A percentile compares a stretch with the other conserved stretches of the same genome.
Conservation (phyloP, 30 jellyfish, hydroid and myxozoan species). For the Morbakka virulenta region DNA sequence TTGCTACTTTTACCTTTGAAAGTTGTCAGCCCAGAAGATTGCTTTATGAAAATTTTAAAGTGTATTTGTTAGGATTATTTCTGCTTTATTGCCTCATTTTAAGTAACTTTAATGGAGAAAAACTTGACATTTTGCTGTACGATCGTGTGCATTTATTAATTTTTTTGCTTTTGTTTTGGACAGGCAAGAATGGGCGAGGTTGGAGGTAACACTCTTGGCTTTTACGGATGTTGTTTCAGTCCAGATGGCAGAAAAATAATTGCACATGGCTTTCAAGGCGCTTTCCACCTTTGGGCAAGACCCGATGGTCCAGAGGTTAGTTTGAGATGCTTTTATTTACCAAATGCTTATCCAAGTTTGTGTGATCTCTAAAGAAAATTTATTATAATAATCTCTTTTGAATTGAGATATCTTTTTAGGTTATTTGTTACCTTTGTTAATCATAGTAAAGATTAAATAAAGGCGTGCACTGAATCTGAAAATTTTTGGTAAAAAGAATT, state of each 20-base stretch:
- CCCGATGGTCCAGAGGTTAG: constrained; percentile 29
- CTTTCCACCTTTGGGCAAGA: constrained; percentile 72
- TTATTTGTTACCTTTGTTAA: too few relatives aligned
- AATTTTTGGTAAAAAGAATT: too few relatives aligned
- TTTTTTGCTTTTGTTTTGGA: neutral
- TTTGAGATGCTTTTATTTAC: too few relatives aligned
- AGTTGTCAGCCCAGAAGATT: too few relatives aligned
- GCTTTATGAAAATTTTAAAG: too few relatives aligned
- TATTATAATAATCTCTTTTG: neutral
- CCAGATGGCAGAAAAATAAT: constrained; percentile 65
- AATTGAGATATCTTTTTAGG: too few relatives aligned
- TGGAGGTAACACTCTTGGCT: constrained; percentile 95
- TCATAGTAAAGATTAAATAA: too few relatives aligned
- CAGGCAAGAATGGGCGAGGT: constrained; percentile 99
- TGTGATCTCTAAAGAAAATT: neutral
- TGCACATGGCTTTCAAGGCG: constrained; percentile 95
- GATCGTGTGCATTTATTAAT: neutral
- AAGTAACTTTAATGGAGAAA: neutral
- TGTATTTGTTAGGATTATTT: too few relatives aligned
- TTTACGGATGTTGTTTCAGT: constrained; percentile 83
- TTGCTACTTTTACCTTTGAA: too few relatives aligned
- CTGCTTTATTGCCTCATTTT: too few relatives aligned
- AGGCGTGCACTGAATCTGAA: too few relatives aligned
- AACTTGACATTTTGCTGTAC: neutral
- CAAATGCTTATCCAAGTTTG: neutral